These are phyloP conservation scores for Apeltes quadracus DNA, from an alignment of 2,113 vertebrate genomes.

Conservation along the genomic window DNA sequence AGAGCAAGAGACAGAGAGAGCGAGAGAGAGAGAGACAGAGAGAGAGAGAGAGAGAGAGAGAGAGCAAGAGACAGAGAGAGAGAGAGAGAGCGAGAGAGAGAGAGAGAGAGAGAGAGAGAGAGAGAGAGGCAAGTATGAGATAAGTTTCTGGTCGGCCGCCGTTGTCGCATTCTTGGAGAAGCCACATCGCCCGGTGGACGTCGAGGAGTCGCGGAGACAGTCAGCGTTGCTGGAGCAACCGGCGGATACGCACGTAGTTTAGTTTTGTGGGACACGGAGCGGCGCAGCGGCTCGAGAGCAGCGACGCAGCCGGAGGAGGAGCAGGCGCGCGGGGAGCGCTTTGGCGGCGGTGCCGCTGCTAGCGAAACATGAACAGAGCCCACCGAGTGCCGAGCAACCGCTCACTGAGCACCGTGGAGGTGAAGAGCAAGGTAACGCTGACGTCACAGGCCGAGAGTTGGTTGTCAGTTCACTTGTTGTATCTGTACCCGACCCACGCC, in stretches of 20 bases:
- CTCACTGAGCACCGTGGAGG: slow-evolving; percentile 82
- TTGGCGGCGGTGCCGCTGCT: slow-evolving; percentile 65
- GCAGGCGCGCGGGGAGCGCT: slow-evolving; percentile 59
- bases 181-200: slow-evolving; percentile 5
- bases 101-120: slow-evolving; percentile 5
- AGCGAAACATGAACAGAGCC: slow-evolving; percentile 84
- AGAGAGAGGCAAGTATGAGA: slow-evolving; percentile 41
- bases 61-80: slow-evolving; percentile 22
- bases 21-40: neutral
- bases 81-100: neutral
- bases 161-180: slow-evolving; percentile 31
- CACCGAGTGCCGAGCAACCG: slow-evolving; percentile 82
- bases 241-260: neutral
- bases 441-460: neutral
- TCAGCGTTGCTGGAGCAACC: neutral
- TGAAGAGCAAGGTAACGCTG: slow-evolving; percentile 82
- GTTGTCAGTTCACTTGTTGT: neutral
- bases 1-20: neutral
- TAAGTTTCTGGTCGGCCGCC: slow-evolving; percentile 62
- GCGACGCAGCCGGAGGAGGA: neutral
- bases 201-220: slow-evolving; percentile 9
- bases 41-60: no score
- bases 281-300: slow-evolving; percentile 43
- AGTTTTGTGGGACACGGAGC: slow-evolving; percentile 8
- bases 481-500: neutral